Evolutionary conservation across 2,113 vertebrate genomes (phyloP).

Genomic region (Cyphomyrus plagiostoma): DNA sequence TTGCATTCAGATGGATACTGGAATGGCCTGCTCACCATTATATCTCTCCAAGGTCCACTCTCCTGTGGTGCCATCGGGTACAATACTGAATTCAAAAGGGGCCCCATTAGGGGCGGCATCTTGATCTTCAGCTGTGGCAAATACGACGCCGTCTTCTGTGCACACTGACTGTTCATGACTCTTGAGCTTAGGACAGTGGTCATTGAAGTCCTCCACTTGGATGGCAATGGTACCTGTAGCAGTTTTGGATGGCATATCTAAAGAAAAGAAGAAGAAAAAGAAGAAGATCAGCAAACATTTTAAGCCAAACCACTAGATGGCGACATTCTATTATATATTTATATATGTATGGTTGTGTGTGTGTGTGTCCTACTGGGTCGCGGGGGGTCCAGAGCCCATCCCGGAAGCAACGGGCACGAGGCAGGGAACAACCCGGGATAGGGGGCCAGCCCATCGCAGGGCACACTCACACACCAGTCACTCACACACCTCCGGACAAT

Average conservation of each 20-base stretch:
- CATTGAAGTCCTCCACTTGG: constrained; percentile 75
- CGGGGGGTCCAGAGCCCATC: too few species aligned
- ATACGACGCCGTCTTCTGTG: constrained; percentile 43
- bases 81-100: constrained; percentile 70
- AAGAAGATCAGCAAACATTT: not conserved
- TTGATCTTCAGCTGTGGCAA: constrained; percentile 67
- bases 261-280: too few species aligned
- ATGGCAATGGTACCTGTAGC: constrained; percentile 78
- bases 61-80: constrained; percentile 61
- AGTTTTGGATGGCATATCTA: constrained; percentile 69
- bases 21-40: constrained; percentile 62
- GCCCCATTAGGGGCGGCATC: constrained; percentile 66
- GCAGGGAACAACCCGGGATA: too few species aligned
- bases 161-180: constrained; percentile 58
- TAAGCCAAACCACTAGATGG: not conserved
- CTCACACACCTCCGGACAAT: too few species aligned
- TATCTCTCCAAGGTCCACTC: constrained; percentile 65
- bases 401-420: too few species aligned
- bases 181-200: constrained; percentile 77
- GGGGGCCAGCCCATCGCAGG: too few species aligned
- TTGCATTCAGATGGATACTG: not conserved
- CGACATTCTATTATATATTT: too few species aligned
- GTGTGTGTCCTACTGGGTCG: too few species aligned
- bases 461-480: too few species aligned
- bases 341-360: too few species aligned